Conservation (phyloP, 1,140 invertebrate species). For the Cydia pomonella region DNA sequence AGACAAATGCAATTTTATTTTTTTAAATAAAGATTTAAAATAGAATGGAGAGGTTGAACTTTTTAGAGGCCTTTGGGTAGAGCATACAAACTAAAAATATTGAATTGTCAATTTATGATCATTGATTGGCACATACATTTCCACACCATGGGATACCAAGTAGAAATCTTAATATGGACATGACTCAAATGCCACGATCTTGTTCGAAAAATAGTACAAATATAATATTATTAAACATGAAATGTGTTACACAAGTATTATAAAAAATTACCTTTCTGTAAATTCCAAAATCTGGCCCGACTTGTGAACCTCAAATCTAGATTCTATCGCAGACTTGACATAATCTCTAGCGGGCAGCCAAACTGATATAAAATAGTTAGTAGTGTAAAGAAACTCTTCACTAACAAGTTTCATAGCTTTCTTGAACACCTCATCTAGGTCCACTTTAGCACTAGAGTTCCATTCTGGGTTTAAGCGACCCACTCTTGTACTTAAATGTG, state of each 20-base stretch:
- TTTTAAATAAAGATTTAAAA: too few species aligned
- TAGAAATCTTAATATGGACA: too few species aligned
- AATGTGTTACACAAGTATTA: not conserved
- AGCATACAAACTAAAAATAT: too few species aligned
- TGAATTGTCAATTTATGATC: too few species aligned
- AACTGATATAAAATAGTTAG: slow-evolving; percentile 85
- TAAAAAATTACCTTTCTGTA: slow-evolving; percentile 62
- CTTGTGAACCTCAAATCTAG: slow-evolving; percentile 83
- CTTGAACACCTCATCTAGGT: slow-evolving; percentile 83
- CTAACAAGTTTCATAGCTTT: slow-evolving; percentile 91
- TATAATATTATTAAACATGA: too few species aligned
- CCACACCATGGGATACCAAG: too few species aligned
- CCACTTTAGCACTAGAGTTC: slow-evolving; percentile 85
- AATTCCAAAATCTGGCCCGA: slow-evolving; percentile 91
- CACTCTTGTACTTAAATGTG: slow-evolving; percentile 89
- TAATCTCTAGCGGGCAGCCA: slow-evolving; percentile 93
- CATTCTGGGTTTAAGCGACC: slow-evolving; percentile 91
- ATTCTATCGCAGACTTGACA: slow-evolving; percentile 87
- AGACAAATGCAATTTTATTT: too few species aligned
- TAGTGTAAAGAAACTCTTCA: slow-evolving; percentile 88
- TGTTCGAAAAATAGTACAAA: too few species aligned
- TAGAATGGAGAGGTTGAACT: too few species aligned
- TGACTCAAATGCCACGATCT: too few species aligned
- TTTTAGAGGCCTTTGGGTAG: too few species aligned
- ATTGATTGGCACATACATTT: too few species aligned